Percentiles rank a stretch among this genome's conserved stretches.
Conservation (phyloP, 1,140 invertebrate genomes). For the Caenorhabditis remanei region DNA sequence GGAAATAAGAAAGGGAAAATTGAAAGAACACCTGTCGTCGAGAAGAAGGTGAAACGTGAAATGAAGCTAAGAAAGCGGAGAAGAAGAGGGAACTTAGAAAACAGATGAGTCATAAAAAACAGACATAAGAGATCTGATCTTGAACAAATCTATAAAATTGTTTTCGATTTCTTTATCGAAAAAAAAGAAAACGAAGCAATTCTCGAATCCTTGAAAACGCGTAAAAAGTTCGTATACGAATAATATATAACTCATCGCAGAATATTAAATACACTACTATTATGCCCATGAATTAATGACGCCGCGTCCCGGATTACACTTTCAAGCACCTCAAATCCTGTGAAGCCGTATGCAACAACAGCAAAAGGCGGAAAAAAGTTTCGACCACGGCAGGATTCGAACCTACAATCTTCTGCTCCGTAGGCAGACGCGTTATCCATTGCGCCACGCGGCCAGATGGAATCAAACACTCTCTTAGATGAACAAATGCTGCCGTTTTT, state of each 20-base stretch:
- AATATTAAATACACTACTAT: slow-evolving; percentile 49
- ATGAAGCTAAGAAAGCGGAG: not conserved
- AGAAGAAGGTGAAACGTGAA: not conserved
- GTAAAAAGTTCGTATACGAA: slow-evolving; percentile 23
- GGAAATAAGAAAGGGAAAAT: not conserved
- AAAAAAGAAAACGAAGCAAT: not conserved
- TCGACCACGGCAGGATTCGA: slow-evolving; percentile 57
- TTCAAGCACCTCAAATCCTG: not conserved
- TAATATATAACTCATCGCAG: slow-evolving; percentile 43
- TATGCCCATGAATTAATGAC: slow-evolving; percentile 54
- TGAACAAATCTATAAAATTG: slow-evolving; percentile 21
- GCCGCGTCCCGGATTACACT: slow-evolving; percentile 40
- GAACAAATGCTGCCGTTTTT: not conserved
- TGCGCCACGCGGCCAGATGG: slow-evolving; percentile 56
- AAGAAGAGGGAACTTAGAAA: not conserved
- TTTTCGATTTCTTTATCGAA: not conserved
- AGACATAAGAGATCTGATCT: not conserved
- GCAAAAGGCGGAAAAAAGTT: slow-evolving; percentile 31
- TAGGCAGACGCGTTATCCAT: slow-evolving; percentile 62
- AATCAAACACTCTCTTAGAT: not conserved
- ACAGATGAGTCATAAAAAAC: slow-evolving; percentile 49
- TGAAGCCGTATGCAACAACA: not conserved
- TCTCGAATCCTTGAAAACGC: not conserved
- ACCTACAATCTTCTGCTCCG: slow-evolving; percentile 59
- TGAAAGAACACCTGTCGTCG: slow-evolving; percentile 38